A percentile compares a stretch with the other conserved stretches of the same genome.
These are phyloP conservation scores for Daktulosphaira vitifoliae DNA, from an alignment of 1,140 invertebrate species.

Conservation along the genomic window DNA sequence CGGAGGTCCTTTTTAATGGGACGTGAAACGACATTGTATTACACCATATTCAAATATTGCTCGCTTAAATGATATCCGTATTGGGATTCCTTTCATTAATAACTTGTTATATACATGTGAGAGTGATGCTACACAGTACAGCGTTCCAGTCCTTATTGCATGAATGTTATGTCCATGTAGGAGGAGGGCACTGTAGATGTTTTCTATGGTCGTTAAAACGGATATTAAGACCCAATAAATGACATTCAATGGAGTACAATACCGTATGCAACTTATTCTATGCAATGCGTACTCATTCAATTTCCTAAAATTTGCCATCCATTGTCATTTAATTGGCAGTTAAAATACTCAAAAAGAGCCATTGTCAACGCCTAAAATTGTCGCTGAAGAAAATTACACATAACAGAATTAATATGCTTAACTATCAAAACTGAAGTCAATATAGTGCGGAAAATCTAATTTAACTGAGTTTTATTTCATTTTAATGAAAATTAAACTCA, in stretches of 20 bases:
- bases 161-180: no score
- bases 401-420: no score
- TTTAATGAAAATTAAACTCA: no score
- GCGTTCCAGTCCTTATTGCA: no score
- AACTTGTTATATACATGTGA: background rate
- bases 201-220: background rate
- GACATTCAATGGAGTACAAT: slow-evolving; percentile 5
- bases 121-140: no score
- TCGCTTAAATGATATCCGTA: background rate
- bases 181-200: slow-evolving; percentile 1
- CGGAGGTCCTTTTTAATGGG: slow-evolving; percentile 18
- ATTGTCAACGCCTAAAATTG: no score
- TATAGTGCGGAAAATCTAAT: no score
- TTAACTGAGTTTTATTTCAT: no score
- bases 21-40: slow-evolving; percentile 4
- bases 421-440: no score
- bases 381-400: no score
- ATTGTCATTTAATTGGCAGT: background rate
- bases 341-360: background rate
- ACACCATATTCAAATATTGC: slow-evolving; percentile 19
- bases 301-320: slow-evolving; percentile 1
- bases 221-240: background rate
- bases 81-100: background rate
- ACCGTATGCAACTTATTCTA: background rate
- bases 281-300: slow-evolving; percentile 5